phyloP scores from a whole-genome alignment of 1,140 invertebrate genomes.

The Phymorhynchus buccinoides region DNA sequence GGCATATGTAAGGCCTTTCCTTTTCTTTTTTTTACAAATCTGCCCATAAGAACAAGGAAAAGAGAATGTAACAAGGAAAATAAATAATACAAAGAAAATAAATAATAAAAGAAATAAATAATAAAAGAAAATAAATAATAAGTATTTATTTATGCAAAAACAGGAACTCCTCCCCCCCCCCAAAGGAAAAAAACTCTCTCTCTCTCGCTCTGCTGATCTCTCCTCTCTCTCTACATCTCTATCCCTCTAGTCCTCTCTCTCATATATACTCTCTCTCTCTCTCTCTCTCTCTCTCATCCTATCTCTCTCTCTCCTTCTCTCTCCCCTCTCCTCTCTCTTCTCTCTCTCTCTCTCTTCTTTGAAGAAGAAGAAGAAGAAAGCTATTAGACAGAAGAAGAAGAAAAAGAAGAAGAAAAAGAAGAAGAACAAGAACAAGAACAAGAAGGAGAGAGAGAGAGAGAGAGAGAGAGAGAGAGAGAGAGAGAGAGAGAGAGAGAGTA shows the following conservation, averaged over 20 bases:
- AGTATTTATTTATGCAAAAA: too few species aligned
- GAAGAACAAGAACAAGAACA: background rate
- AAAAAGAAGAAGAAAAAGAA: conserved; percentile 2
- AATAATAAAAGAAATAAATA: too few species aligned
- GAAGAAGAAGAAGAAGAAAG: background rate
- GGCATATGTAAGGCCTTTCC: too few species aligned
- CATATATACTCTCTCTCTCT: too few species aligned
- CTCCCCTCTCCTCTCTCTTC: background rate
- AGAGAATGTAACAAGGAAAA: too few species aligned
- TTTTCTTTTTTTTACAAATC: too few species aligned
- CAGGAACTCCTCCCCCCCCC: background rate
- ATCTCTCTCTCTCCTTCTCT: background rate
- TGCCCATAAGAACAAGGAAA: too few species aligned
- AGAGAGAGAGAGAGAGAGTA: background rate
- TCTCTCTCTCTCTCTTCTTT: background rate
- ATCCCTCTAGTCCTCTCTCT: background rate
- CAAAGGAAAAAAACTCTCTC: too few species aligned
- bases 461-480: background rate
- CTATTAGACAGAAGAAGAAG: background rate
- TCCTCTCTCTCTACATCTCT: background rate
- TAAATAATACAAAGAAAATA: too few species aligned
- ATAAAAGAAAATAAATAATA: too few species aligned
- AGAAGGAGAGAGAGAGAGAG: conserved; percentile 15
- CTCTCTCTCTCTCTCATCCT: too few species aligned
- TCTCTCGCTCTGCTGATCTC: background rate